These are phyloP conservation scores for Heterodera filipjevi DNA, from an alignment of 2,888 invertebrate species.

Conservation along the genomic window DNA sequence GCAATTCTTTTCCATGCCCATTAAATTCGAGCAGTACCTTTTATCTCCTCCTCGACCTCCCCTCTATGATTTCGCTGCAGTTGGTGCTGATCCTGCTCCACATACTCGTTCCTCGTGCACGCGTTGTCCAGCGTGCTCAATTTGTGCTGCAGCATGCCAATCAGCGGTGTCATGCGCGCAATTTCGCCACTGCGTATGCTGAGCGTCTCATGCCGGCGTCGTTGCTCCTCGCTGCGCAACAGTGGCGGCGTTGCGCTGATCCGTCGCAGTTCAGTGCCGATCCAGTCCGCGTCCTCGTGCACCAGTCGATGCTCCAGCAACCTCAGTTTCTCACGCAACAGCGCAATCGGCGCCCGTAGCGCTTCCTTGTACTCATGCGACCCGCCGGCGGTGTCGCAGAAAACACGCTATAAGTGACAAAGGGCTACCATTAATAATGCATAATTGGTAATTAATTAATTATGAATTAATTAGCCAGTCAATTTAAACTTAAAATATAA, in stretches of 20 bases:
- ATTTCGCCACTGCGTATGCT: constrained; percentile 39
- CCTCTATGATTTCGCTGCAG: background rate
- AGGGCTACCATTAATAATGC: too few species aligned
- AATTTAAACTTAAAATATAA: too few species aligned
- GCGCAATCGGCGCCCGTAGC: constrained; percentile 50
- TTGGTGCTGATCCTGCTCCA: constrained; percentile 39
- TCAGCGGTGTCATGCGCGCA: constrained; percentile 50
- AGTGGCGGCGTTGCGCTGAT: constrained; percentile 25
- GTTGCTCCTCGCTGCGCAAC: constrained; percentile 17
- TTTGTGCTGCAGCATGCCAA: constrained; percentile 47
- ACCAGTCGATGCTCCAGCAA: constrained; percentile 56
- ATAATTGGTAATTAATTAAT: background rate
- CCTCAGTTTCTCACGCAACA: constrained; percentile 47
- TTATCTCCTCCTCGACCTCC: background rate
- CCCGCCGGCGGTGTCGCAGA: background rate
- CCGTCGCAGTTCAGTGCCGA: constrained; percentile 38
- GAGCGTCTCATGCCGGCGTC: constrained; percentile 39
- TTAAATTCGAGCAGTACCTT: too few species aligned
- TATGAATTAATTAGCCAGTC: too few species aligned
- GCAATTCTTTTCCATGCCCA: too few species aligned
- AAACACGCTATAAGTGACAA: too few species aligned
- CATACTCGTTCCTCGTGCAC: constrained; percentile 36
- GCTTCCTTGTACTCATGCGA: background rate
- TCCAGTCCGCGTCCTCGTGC: constrained; percentile 51
- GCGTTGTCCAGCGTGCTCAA: constrained; percentile 52